Percentiles rank a stretch among this genome's conserved stretches.
These are phyloP conservation scores for Malaclemys terrapin DNA, from an alignment of 2,113 vertebrate species.

Conservation along the genomic window DNA sequence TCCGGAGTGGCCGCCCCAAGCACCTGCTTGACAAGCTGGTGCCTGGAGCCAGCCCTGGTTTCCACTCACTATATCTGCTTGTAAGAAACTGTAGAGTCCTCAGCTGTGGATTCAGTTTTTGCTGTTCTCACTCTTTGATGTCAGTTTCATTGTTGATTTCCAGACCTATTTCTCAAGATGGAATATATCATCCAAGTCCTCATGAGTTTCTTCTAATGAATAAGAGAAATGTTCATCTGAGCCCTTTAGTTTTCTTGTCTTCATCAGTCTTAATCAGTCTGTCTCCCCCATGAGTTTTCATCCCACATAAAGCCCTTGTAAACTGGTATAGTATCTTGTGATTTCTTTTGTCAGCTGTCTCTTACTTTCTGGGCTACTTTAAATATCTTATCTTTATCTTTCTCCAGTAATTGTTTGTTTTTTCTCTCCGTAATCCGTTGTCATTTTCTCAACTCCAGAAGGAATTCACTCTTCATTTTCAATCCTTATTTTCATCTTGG, in stretches of 20 bases:
- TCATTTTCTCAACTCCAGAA: neutral
- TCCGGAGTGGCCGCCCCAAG: too few species aligned
- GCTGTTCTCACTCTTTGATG: neutral
- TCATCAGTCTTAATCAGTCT: neutral
- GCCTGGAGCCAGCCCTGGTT: neutral
- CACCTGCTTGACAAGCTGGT: too few species aligned
- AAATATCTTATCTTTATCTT: neutral
- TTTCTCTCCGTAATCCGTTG: neutral
- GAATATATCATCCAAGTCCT: fast-evolving
- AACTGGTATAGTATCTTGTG: neutral
- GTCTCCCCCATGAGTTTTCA: neutral
- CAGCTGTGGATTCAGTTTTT: neutral
- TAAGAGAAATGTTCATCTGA: neutral
- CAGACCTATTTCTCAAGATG: neutral
- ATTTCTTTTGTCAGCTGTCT: neutral
- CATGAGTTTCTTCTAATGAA: neutral
- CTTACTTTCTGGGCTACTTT: neutral
- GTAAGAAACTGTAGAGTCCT: neutral
- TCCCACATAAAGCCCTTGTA: neutral
- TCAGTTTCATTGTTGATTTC: neutral
- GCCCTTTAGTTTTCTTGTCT: neutral
- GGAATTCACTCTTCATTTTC: neutral
- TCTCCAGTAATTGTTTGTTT: neutral
- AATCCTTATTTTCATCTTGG: neutral
- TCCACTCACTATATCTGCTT: neutral